These are phyloP conservation scores for Nephila pilipes DNA, from an alignment of 1,140 invertebrate species.

Conservation along the genomic window DNA sequence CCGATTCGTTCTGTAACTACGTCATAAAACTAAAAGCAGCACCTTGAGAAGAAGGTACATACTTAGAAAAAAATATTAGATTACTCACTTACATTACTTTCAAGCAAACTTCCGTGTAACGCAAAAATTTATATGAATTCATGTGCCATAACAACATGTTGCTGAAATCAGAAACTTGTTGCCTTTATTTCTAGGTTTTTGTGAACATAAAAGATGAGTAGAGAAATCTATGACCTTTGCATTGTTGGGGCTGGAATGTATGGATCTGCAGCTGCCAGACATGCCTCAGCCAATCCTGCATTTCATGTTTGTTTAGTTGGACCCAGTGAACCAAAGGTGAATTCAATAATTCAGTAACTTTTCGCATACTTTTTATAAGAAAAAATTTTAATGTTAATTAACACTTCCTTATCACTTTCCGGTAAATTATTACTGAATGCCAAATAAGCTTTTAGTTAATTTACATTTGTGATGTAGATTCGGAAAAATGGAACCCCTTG, in stretches of 20 bases:
- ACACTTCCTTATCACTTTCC: too few species aligned
- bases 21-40: too few species aligned
- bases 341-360: not conserved
- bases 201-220: not conserved
- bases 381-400: too few species aligned
- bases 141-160: too few species aligned
- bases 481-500: too few species aligned
- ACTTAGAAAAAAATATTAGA: not conserved
- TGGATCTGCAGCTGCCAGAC: constrained; percentile 58
- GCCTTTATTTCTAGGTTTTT: too few species aligned
- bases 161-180: too few species aligned
- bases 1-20: too few species aligned
- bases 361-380: too few species aligned
- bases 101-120: not conserved
- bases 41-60: not conserved
- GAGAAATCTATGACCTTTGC: constrained; percentile 27
- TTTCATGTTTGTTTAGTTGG: constrained; percentile 55
- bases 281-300: constrained; percentile 42
- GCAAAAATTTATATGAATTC: not conserved
- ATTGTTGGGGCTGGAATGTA: constrained; percentile 66
- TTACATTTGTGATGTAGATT: too few species aligned
- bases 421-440: too few species aligned
- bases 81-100: not conserved
- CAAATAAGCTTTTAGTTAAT: too few species aligned
- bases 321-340: constrained; percentile 49